Evolutionary conservation across 2,113 vertebrate genomes (phyloP).

Genomic region (Rostratula benghalensis): DNA sequence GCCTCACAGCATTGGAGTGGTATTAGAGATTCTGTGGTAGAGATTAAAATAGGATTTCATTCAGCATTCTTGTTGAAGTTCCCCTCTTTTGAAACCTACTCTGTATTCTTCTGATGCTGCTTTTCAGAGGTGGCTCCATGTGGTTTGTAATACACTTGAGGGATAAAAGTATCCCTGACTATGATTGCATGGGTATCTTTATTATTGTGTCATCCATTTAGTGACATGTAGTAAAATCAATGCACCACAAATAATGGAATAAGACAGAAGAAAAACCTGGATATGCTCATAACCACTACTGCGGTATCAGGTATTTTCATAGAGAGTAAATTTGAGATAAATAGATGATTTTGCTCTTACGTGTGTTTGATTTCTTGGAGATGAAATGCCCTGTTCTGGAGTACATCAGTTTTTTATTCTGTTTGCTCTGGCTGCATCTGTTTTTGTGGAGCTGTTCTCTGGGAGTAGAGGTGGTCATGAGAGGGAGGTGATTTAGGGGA

Average conservation of each 20-base stretch:
- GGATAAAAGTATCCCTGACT: not conserved
- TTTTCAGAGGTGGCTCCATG: not conserved
- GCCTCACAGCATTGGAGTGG: not conserved
- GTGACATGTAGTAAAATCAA: constrained; percentile 9
- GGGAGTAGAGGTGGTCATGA: not conserved
- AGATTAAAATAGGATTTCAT: not conserved
- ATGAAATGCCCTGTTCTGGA: not conserved
- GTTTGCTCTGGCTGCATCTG: not conserved
- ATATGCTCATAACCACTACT: not conserved
- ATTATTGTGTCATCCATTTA: constrained; percentile 16
- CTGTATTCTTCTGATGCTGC: not conserved
- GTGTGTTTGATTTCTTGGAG: not conserved
- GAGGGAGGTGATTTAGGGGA: not conserved
- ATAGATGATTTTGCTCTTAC: not conserved
- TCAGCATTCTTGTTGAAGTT: not conserved
- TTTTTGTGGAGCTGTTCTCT: not conserved
- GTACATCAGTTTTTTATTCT: not conserved
- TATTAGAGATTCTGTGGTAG: not conserved
- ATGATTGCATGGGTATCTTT: not conserved
- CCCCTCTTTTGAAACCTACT: not conserved
- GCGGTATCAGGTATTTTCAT: not conserved
- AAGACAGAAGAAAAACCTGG: not conserved
- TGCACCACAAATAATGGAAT: not conserved
- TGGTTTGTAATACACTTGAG: not conserved
- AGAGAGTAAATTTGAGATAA: not conserved